phyloP scores from a whole-genome alignment of 2,113 vertebrate species.

The Seriola aureovittata region DNA sequence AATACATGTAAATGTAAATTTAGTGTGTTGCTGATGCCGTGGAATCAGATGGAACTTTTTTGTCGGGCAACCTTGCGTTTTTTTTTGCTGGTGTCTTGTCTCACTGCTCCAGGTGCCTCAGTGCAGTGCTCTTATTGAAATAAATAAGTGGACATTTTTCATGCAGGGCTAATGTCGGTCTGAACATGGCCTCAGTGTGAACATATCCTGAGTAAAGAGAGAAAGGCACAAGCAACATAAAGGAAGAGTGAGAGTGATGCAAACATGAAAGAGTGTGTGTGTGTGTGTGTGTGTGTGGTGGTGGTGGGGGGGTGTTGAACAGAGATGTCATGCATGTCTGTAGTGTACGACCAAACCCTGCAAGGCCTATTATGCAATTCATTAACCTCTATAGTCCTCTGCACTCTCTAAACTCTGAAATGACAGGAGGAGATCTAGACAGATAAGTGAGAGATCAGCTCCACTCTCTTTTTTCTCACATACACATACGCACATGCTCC shows the following conservation, averaged over 20 bases:
- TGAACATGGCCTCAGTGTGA: not conserved
- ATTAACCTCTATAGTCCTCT: slow-evolving; percentile 44
- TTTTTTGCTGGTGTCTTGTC: not conserved
- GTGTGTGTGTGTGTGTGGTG: too few relatives aligned
- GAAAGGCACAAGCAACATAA: slow-evolving; percentile 1
- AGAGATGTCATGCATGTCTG: slow-evolving; percentile 29
- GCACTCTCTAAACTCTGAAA: slow-evolving; percentile 48
- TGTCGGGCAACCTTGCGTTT: not conserved
- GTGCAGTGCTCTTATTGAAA: not conserved
- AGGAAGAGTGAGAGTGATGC: slow-evolving; percentile 26
- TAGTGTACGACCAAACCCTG: slow-evolving; percentile 37
- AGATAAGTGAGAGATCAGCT: slow-evolving; percentile 44
- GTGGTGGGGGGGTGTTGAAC: not conserved
- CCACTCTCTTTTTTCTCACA: slow-evolving; percentile 10
- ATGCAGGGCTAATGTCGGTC: not conserved
- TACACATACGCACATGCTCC: not conserved
- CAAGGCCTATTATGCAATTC: slow-evolving; percentile 44
- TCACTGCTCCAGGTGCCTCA: not conserved
- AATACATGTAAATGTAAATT: too few relatives aligned
- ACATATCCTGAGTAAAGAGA: not conserved
- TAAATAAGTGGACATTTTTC: slow-evolving; percentile 4
- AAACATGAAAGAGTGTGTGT: slow-evolving; percentile 19
- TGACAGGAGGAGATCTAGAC: slow-evolving; percentile 38
- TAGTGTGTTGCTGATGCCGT: too few relatives aligned
- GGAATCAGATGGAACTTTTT: not conserved